Evolutionary conservation across 2,113 vertebrate species (phyloP).

Genomic region (pig (Sus scrofa)): T2T-Sscrofa CM000824.6:46101001-46101500

Average conservation of each 20-base stretch:
- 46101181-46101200: neutral
- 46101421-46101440: slow-evolving; percentile 25
- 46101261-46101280: neutral
- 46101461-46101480: neutral
- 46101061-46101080: neutral
- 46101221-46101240: neutral
- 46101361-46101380: neutral
- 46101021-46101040: neutral
- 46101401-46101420: neutral
- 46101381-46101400: neutral
- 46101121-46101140: neutral
- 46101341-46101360: neutral
- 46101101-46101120: neutral
- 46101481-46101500: neutral
- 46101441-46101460: neutral
- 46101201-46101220: neutral
- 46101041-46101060: neutral
- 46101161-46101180: neutral
- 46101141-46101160: neutral
- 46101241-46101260: neutral
- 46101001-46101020: neutral
- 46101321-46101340: neutral
- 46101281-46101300: neutral
- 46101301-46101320: neutral
- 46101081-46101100: neutral